Base-by-base conservation (phyloP, 2,113 vertebrate genomes). In the Tachysurus vachellii region DNA sequence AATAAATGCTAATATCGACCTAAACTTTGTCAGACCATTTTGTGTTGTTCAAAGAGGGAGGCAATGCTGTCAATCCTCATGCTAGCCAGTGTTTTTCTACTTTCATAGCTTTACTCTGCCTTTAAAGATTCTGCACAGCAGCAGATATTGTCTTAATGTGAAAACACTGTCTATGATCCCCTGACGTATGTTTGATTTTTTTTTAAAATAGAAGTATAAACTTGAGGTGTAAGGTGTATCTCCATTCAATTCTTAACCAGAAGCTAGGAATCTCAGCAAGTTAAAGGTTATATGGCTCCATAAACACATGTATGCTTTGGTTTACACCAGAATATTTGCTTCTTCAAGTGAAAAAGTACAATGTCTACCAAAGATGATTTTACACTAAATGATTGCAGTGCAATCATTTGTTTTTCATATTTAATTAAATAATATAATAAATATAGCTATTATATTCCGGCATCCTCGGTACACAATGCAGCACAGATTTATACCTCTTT, bases 301-400 rank as follows among this genome's bases (percentile, higher is more conserved):
- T 57, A 28, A 36, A 36, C 36, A 31, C 8, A 70, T 68, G 19
- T 31, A 28, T 28, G n/a, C 17, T 5, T 47, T 42, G 6, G 21
- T 62, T 12, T 64, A 44, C 31, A 64, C 28, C 5, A 64, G 59
- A 64, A n/a, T 44, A 42, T 44, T n/a, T 84, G 73, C 73, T 59
- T 1, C 44, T 84, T 75, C 59, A 80, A 73, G 79, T 89, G 83
- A 89, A 68, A 82, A 31, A 66, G 14, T 61, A 79, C 85, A 36
- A 82, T 87, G 64, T 85, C 88, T 68, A 70, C 75, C 87, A 36
- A 71, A 71, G 36, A 31, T 13, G 36, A 5, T 9, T 23, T 44
- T 71, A 21, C 70, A 71, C 31, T 19, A 11, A 19, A 1, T 0
- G 2, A 44, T 73, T 44, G 17, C 71, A 6, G 68, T 42, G 12